Conservation (phyloP, 2,797 vertebrate genomes). For the Pogoniulus pusillus region DNA sequence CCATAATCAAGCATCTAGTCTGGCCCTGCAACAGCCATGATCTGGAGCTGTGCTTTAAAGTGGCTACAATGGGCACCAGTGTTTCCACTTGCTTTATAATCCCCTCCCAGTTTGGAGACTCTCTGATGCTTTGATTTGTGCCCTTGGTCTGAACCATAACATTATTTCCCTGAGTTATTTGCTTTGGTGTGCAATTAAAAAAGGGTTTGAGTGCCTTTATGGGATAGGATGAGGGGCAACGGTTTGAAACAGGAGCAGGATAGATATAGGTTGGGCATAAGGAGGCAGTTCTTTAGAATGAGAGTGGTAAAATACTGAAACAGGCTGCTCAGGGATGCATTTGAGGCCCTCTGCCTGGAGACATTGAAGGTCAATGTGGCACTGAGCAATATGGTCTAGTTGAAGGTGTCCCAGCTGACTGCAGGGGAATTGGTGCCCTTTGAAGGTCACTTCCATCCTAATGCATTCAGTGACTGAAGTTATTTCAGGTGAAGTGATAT, state of each 20-base stretch:
- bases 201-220: not conserved
- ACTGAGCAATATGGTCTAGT: no score
- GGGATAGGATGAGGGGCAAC: not conserved
- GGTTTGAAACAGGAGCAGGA: no score
- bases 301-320: no score
- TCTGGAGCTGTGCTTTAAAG: not conserved
- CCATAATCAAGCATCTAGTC: no score
- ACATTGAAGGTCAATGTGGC: no score
- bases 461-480: not conserved
- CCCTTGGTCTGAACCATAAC: not conserved
- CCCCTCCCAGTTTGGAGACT: not conserved
- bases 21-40: not conserved
- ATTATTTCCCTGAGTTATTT: not conserved
- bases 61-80: not conserved
- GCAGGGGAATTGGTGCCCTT: no score
- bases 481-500: not conserved
- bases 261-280: no score
- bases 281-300: no score
- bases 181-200: not conserved
- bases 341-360: no score
- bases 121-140: not conserved
- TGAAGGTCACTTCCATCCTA: no score
- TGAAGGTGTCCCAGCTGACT: no score
- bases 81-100: not conserved
- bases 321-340: no score